Conservation (phyloP, 2,888 invertebrate genomes). For the Yponomeuta sedellus region DNA sequence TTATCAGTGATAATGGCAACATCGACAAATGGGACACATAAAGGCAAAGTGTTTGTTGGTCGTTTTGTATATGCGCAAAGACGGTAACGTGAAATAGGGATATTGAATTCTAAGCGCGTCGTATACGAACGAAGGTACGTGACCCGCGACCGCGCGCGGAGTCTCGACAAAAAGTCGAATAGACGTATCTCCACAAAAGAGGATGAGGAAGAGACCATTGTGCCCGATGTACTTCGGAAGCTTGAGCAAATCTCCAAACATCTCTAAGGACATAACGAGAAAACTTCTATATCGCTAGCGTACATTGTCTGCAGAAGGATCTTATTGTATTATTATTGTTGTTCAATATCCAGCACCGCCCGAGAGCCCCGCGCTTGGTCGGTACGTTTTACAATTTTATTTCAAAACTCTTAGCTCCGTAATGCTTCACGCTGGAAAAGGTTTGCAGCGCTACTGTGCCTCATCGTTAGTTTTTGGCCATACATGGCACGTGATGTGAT, state of each 20-base stretch:
- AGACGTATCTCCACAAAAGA: constrained; percentile 49
- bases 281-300: constrained; percentile 45
- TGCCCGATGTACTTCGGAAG: constrained; percentile 50
- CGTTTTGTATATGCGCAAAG: constrained; percentile 49
- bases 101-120: constrained; percentile 68
- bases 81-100: constrained; percentile 52
- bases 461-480: too few species aligned
- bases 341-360: constrained; percentile 31
- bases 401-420: background rate
- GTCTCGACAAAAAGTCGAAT: constrained; percentile 56
- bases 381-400: background rate
- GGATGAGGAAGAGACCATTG: constrained; percentile 54
- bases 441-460: background rate
- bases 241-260: constrained; percentile 60
- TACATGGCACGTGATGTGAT: too few species aligned
- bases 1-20: constrained; percentile 32
- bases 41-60: constrained; percentile 41
- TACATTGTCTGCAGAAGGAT: constrained; percentile 23
- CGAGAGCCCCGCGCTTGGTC: background rate
- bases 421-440: background rate
- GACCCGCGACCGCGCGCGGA: constrained; percentile 50
- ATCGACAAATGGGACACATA: constrained; percentile 44
- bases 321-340: constrained; percentile 44
- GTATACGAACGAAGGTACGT: constrained; percentile 55
- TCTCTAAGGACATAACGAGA: constrained; percentile 59